Base-by-base conservation (phyloP, 2,113 vertebrate species). In the Benitochromis conjunctus region DNA sequence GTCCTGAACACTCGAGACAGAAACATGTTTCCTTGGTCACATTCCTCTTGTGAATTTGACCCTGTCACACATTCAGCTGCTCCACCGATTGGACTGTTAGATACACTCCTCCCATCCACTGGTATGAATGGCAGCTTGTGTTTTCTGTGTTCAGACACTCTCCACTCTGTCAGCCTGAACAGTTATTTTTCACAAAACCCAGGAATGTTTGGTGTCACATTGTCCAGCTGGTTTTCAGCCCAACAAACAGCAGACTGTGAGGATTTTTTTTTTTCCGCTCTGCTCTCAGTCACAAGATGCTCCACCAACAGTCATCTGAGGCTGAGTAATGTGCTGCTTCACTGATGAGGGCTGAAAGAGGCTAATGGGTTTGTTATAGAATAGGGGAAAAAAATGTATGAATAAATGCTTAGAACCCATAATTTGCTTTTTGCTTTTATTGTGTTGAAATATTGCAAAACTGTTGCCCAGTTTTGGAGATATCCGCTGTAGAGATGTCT, bases 271-370 rank as follows among this genome's bases (percentile, higher is more conserved):
- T 64, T 95, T 91, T 55, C 87, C 83, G 13, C 71, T 76, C 66
- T 51, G 79, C 86, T 85, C 84, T 78, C 82, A 51, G 92, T 94
- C 94, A 94, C 92, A 94, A 91, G 94, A 94, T 91, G 92, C 92
- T 93, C 84, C 66, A 57, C 81, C 83, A 83, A 26, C 89, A 88
- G 93, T 91, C 93, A 92, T 93, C 90, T 91, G 94, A 94, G 84
- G 57, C 74, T 91, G 92, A 90, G 84, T 91, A 92, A 95, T 77
- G 87, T 18, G 83, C 58, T 12, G 41, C 83, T 54, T 88, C 60
- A 48, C 79, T 54, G 80, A 79, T 41, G 34, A 69, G 54, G 38
- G 21, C 85, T 82, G 82, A 46, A 84, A 66, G 43, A 87, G 36
- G 78, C 77, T 80, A 38, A 16, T 78, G 82, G 62, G 38, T 79